Conservation (phyloP, 2,113 vertebrate genomes). For the Notothenia rossii region DNA sequence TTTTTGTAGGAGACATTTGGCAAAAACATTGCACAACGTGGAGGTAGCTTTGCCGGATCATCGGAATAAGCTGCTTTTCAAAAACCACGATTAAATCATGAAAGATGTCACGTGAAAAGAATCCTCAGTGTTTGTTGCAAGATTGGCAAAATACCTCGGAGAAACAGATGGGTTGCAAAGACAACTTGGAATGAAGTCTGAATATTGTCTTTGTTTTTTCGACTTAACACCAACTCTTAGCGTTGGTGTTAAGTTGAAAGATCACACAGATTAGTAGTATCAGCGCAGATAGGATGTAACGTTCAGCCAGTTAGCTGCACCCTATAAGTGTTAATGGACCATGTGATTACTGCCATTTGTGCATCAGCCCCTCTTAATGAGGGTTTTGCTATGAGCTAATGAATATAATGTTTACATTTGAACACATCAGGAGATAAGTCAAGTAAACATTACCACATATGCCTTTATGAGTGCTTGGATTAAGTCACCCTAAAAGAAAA, state of each 20-base stretch:
- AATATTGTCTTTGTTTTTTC: background rate
- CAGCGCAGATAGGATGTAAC: background rate
- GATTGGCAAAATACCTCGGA: background rate
- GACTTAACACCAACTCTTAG: background rate
- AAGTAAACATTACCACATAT: background rate
- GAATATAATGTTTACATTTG: background rate
- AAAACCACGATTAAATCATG: constrained; percentile 41
- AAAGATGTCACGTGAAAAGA: constrained; percentile 30
- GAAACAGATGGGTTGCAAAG: background rate
- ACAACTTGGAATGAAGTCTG: background rate
- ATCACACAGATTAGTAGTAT: constrained; percentile 16
- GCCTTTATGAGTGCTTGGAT: background rate
- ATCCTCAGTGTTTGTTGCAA: constrained; percentile 8
- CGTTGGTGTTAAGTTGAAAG: background rate
- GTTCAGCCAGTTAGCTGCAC: constrained; percentile 26
- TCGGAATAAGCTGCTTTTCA: constrained; percentile 51
- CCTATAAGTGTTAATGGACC: constrained; percentile 30
- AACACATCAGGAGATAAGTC: constrained; percentile 10
- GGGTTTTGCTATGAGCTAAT: constrained; percentile 17
- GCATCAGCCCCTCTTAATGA: constrained; percentile 23
- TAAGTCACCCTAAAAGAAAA: background rate
- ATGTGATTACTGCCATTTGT: constrained; percentile 40
- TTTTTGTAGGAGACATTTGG: constrained; percentile 40
- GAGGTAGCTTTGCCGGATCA: constrained; percentile 36
- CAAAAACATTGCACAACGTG: background rate